phyloP scores from a whole-genome alignment of 1,140 invertebrate genomes.

The Procambarus clarkii region DNA sequence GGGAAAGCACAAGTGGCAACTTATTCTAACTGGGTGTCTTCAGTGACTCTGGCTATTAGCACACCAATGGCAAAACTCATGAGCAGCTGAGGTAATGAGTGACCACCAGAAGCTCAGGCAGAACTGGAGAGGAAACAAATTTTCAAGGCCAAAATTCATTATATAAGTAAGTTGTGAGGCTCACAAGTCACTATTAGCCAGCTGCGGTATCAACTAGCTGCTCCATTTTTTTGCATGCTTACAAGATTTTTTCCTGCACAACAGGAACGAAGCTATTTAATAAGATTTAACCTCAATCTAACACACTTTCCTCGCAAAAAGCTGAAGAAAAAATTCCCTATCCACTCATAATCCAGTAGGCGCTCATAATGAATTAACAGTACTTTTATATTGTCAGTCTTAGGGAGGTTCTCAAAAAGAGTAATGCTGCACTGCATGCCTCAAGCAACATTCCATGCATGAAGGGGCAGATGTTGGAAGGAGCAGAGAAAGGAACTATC shows the following conservation, averaged over 20 bases:
- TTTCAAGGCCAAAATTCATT: slow-evolving; percentile 38
- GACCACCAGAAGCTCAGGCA: slow-evolving; percentile 11
- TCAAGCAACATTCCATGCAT: slow-evolving; percentile 64
- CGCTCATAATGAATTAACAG: slow-evolving; percentile 24
- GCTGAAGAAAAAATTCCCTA: slow-evolving; percentile 11
- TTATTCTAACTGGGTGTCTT: slow-evolving; percentile 59
- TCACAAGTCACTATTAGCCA: background rate
- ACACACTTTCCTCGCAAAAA: slow-evolving; percentile 20
- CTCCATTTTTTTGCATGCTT: slow-evolving; percentile 15
- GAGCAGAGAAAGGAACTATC: slow-evolving; percentile 16
- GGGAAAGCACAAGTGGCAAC: slow-evolving; percentile 62
- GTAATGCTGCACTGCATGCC: slow-evolving; percentile 59
- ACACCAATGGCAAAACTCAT: slow-evolving; percentile 41
- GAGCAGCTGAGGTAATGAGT: slow-evolving; percentile 35
- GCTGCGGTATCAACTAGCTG: slow-evolving; percentile 16
- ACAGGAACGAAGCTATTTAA: slow-evolving; percentile 25
- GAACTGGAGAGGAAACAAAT: background rate
- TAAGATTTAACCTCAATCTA: background rate
- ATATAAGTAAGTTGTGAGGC: slow-evolving; percentile 28
- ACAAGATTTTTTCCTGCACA: slow-evolving; percentile 18
- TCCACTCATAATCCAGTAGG: slow-evolving; percentile 29
- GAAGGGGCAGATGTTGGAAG: slow-evolving; percentile 11
- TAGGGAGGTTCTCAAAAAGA: slow-evolving; percentile 14
- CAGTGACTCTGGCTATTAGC: slow-evolving; percentile 30
- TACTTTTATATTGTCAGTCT: slow-evolving; percentile 30